Evolutionary conservation across 2,888 invertebrate species (phyloP), one percentile per base, ranked within the genome.

Genomic region (Leptogaster cylindrica): DNA sequence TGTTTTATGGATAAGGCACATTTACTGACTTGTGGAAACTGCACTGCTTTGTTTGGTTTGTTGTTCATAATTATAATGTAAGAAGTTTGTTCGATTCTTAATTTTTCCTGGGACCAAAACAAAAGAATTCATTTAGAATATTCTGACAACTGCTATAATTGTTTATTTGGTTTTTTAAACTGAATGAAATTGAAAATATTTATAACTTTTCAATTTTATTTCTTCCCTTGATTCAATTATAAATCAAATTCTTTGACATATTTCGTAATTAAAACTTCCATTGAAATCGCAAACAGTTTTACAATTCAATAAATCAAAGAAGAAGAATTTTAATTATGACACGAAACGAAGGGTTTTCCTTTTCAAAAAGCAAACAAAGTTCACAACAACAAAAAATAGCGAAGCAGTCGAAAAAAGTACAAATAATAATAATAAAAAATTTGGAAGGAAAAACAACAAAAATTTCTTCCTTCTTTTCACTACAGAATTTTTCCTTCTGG

Each of bases 211-310:
- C 39, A 10, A 39, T 10, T 39, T 10, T 4, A 39, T 39, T 39
- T 14, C 39, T 39, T 14, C 39, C 41, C 41, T 3, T 41, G 16
- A 41, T 41, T 41, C n/a, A n/a, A n/a, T 12, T 36, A 52, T 55
- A 55, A 55, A 55, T 55, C 55, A 55, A 55, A 55, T 36, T 18
- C 8, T 23, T 14, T 20, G 55, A 55, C 55, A 36, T 55, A 23
- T 55, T 36, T 55, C 55, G 39, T 55, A 55, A 55, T 55, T 55
- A 55, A 55, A 55, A 55, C 55, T 55, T 55, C 36, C 55, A 55
- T 55, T 55, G 31, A 12, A 52, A 16, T 36, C 33, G 39, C 55
- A 55, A 55, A 55, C 55, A 55, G 36, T n/a, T 55, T 55, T 36
- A 31, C 55, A 55, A 55, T 39, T 55, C 55, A 36, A 55, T 55